phyloP scores from a whole-genome alignment of 53 echinoderm and acorn worm species.

The Holothuria leucospilota region DNA sequence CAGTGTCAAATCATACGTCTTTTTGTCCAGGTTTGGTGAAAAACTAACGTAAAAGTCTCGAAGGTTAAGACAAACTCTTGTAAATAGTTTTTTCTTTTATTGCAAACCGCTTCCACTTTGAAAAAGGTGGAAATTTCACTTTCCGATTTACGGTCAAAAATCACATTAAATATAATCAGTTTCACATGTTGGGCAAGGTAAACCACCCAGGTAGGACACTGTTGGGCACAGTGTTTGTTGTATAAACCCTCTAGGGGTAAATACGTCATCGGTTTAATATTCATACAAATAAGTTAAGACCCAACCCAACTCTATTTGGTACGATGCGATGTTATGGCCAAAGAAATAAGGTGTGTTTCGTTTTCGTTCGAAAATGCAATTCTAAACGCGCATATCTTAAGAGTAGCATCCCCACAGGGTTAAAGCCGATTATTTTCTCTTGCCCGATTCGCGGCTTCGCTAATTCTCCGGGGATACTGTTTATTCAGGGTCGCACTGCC shows the following conservation, averaged over 20 bases:
- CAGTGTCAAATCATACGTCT: no score
- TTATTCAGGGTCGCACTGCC: slow-evolving; percentile 56
- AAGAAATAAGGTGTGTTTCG: slow-evolving; percentile 44
- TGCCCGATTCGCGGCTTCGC: slow-evolving; percentile 48
- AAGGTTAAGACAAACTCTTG: no score
- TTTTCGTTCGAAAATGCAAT: slow-evolving; percentile 54
- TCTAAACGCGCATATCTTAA: slow-evolving; percentile 39
- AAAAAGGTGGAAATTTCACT: no score
- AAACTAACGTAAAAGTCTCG: no score
- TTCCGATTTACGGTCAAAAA: no score
- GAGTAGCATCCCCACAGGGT: slow-evolving; percentile 45
- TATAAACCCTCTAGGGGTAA: slow-evolving; percentile 15
- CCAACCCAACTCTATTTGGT: slow-evolving; percentile 19
- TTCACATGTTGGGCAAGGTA: slow-evolving; percentile 32
- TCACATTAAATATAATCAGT: slow-evolving; percentile 9
- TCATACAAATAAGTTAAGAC: slow-evolving; percentile 23
- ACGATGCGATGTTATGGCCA: slow-evolving; percentile 4
- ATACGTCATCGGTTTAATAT: slow-evolving; percentile 37
- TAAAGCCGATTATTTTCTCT: slow-evolving; percentile 57
- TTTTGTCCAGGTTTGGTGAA: no score
- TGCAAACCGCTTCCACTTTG: no score
- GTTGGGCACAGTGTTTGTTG: slow-evolving; percentile 24
- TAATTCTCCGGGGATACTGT: slow-evolving; percentile 57
- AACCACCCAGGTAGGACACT: slow-evolving; percentile 35
- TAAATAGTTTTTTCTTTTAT: no score